A percentile compares a stretch with the other conserved stretches of the same genome.
Conservation (phyloP, 1,140 invertebrate genomes). For the Neuroterus valhalla region DNA sequence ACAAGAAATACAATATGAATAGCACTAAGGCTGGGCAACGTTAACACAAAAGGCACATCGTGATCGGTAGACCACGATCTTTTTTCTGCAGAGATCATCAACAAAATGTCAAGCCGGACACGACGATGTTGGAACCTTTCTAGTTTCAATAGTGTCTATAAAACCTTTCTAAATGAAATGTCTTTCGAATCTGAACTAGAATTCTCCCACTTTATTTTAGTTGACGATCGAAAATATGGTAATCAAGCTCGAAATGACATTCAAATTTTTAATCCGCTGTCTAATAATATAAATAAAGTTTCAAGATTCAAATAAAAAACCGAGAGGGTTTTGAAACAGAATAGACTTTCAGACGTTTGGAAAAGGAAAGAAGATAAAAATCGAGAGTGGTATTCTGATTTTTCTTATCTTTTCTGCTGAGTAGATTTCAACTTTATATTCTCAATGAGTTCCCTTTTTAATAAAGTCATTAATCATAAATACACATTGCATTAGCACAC, state of each 20-base stretch:
- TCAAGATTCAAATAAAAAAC: no score
- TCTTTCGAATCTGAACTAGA: slow-evolving; percentile 14
- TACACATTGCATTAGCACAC: no score
- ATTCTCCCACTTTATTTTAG: not conserved
- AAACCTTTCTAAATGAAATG: slow-evolving; percentile 26
- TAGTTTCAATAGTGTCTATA: not conserved
- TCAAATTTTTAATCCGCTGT: no score
- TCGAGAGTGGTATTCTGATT: no score
- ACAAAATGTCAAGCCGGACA: slow-evolving; percentile 16
- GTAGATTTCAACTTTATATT: no score
- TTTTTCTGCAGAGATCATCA: slow-evolving; percentile 14
- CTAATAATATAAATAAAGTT: no score
- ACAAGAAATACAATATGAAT: not conserved
- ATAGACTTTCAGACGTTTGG: no score
- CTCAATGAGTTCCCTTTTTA: no score
- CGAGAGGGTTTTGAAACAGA: no score
- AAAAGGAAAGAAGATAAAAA: no score
- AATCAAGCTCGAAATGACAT: not conserved
- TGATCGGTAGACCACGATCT: not conserved
- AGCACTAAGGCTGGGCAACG: not conserved
- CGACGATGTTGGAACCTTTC: slow-evolving; percentile 17
- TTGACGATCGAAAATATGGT: not conserved
- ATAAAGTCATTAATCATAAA: no score
- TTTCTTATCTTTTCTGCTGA: no score
- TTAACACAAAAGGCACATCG: not conserved